phyloP scores from a whole-genome alignment of 2,113 vertebrate genomes.

The Eclectus roratus region DNA sequence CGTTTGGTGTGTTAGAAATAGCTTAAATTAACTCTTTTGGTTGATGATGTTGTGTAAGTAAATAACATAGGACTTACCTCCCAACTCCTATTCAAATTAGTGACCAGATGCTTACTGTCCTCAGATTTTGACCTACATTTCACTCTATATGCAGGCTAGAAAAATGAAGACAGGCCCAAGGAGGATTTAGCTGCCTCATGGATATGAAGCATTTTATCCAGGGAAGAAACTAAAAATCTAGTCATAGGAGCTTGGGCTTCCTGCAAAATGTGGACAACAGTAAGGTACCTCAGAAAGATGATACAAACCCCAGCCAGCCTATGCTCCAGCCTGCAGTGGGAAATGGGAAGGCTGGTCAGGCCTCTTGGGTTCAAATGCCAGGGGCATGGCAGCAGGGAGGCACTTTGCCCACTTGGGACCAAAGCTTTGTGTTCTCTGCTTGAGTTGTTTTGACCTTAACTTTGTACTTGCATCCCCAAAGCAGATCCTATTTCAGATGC shows the following conservation, averaged over 20 bases:
- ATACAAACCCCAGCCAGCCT: background rate
- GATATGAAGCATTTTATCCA: background rate
- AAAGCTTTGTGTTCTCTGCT: background rate
- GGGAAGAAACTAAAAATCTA: background rate
- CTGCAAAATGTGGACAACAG: background rate
- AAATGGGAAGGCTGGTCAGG: background rate
- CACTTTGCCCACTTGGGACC: background rate
- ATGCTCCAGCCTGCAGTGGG: background rate
- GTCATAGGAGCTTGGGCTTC: background rate
- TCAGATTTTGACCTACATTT: background rate
- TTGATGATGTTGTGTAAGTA: background rate
- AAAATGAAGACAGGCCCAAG: background rate
- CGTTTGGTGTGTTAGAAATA: background rate
- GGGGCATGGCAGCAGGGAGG: fast-evolving
- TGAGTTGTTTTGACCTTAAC: background rate
- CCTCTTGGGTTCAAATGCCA: fast-evolving
- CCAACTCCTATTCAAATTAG: background rate
- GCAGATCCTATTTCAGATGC: background rate
- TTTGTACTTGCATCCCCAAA: background rate
- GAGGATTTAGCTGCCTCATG: background rate
- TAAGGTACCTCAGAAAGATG: background rate
- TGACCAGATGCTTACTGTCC: background rate
- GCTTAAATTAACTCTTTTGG: background rate
- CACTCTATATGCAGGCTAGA: background rate
- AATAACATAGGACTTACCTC: background rate